Percentiles rank a stretch among this genome's conserved stretches.
Conservation (phyloP, 2,888 invertebrate species). For the Cryptocephalus primarius region DNA sequence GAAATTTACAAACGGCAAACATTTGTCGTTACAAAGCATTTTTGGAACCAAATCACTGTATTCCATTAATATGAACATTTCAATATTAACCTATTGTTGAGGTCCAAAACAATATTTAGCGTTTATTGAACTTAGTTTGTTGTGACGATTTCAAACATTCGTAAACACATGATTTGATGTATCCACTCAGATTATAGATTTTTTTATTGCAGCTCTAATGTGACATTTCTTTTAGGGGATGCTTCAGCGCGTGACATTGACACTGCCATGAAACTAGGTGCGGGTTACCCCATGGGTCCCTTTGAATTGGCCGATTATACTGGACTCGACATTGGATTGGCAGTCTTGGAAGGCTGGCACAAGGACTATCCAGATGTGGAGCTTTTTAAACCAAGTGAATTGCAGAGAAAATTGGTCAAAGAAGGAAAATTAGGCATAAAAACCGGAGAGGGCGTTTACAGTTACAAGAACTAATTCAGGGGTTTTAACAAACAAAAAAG, state of each 20-base stretch:
- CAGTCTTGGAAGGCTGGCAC: slow-evolving; percentile 71
- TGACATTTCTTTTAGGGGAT: slow-evolving; percentile 41
- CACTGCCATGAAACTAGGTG: slow-evolving; percentile 81
- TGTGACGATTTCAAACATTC: no score
- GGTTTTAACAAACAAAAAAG: no score
- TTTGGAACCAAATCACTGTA: no score
- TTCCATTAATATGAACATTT: no score
- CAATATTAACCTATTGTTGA: no score
- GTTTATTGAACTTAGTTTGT: no score
- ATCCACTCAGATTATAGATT: no score
- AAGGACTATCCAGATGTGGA: slow-evolving; percentile 59
- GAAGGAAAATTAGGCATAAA: slow-evolving; percentile 76
- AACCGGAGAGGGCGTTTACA: slow-evolving; percentile 77
- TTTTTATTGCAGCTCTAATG: no score
- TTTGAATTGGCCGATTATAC: slow-evolving; percentile 76
- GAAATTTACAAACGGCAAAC: no score
- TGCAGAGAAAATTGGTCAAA: slow-evolving; percentile 56
- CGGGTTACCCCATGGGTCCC: slow-evolving; percentile 85
- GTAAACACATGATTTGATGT: no score
- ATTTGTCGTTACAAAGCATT: no score
- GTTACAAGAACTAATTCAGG: slow-evolving; percentile 44
- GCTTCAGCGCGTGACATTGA: slow-evolving; percentile 71
- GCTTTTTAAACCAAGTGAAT: slow-evolving; percentile 49
- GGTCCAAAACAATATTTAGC: no score
- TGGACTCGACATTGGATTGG: slow-evolving; percentile 68